Evolutionary conservation across 2,888 invertebrate genomes (phyloP), one percentile per base, ranked within the genome.

Genomic region (Resseliella maxima): DNA sequence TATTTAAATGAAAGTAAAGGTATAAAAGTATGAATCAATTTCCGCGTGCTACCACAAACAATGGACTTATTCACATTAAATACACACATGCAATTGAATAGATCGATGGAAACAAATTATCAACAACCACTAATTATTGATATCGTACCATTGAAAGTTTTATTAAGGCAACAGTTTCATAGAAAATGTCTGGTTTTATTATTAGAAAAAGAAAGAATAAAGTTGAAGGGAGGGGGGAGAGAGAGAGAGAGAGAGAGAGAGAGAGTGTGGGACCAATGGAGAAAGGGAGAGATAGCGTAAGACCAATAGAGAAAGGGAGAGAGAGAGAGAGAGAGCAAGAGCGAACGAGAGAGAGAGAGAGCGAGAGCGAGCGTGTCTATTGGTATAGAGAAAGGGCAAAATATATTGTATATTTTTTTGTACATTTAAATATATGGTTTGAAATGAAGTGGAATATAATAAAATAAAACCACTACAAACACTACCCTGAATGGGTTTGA

Each of bases 81-180:
- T 72, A 27, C 15, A 59, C 35, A 15, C 31, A 72, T n/a, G 31
- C 27, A 35, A 31, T n/a, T 72, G 3, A 35, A 27, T 18, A 31
- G 15, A 72, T 72, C 72, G 72, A 72, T 27, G 31, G 31, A 72
- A 72, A 72, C 72, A 72, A 72, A 27, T 72, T 72, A 72, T 72
- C 72, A 72, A 72, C 72, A 72, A 72, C 72, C 72, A 72, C 31
- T 72, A 72, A 72, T 72, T 72, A 72, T 72, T 72, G 31, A 72
- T 72, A 72, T 72, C 31, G 72, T 72, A 12, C 41, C 35, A 31
- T 72, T 72, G 72, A 72, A 72, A 72, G 72, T 72, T 72, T 72
- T 72, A 72, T 72, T 10, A 72, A 72, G 31, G 72, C 31, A 72
- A 72, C 31, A 31, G 31, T 50, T 27, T 31, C 72, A 72, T 72